Evolutionary conservation across 2,797 vertebrate species (phyloP).

Genomic region (Anguilla obscura): DNA sequence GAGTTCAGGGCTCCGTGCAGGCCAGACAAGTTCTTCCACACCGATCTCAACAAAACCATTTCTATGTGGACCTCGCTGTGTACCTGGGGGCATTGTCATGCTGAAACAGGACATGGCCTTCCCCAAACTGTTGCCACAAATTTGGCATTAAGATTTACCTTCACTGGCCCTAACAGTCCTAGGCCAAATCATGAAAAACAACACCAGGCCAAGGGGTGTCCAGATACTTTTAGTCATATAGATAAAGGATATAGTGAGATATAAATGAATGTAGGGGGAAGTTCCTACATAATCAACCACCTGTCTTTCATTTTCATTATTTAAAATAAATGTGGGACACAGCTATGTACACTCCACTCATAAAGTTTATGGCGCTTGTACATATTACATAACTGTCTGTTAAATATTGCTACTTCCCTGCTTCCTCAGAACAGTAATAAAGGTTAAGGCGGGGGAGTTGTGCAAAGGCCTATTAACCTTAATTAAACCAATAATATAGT

Average conservation of each 20-base stretch:
- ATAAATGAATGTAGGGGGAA: background rate
- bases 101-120: no score
- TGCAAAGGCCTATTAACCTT: slow-evolving; percentile 1
- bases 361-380: slow-evolving; percentile 33
- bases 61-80: no score
- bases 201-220: no score
- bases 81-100: no score
- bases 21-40: no score
- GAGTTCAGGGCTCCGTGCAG: no score
- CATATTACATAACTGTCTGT: slow-evolving; percentile 54
- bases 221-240: no score
- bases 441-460: slow-evolving; percentile 23
- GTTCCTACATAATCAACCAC: background rate
- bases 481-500: background rate
- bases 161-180: no score
- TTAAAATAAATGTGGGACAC: background rate
- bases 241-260: background rate
- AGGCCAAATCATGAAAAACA: no score
- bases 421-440: slow-evolving; percentile 37
- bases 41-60: no score
- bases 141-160: no score
- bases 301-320: slow-evolving; percentile 8
- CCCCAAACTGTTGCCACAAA: no score
- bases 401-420: slow-evolving; percentile 50
- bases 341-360: background rate